A percentile compares a stretch with the other conserved stretches of the same genome.
Evolutionary conservation across 2,113 vertebrate genomes (phyloP).

Genomic region (Lepisosteus osseus): DNA sequence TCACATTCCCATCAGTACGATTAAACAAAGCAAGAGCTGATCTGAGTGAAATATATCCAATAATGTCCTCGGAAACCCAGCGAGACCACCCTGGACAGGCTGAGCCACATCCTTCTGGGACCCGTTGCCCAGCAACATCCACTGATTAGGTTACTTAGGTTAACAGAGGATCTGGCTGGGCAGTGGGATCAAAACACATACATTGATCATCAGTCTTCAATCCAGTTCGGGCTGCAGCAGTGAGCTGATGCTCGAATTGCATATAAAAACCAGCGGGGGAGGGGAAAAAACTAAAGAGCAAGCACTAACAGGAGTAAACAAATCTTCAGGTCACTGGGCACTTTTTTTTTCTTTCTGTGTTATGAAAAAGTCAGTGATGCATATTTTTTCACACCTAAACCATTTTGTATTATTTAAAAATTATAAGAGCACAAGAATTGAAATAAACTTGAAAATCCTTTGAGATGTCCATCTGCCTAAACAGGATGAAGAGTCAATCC

Average conservation of each 20-base stretch:
- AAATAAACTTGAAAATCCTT: too few species aligned
- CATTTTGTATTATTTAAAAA: too few species aligned
- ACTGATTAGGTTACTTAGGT: constrained; percentile 68
- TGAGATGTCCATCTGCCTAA: too few species aligned
- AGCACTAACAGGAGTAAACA: too few species aligned
- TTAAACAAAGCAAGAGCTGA: constrained; percentile 33
- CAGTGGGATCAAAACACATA: constrained; percentile 56
- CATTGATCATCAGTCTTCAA: constrained; percentile 55
- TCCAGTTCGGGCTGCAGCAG: constrained; percentile 39
- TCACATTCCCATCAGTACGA: constrained; percentile 22
- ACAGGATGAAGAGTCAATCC: too few species aligned
- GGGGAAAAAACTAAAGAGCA: too few species aligned
- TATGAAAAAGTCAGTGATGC: too few species aligned
- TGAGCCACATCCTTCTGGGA: constrained; percentile 56
- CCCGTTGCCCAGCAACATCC: constrained; percentile 73
- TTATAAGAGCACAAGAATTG: too few species aligned
- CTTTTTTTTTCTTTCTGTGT: too few species aligned
- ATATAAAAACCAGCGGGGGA: too few species aligned
- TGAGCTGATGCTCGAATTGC: constrained; percentile 1
- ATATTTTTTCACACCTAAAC: too few species aligned
- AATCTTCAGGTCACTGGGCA: too few species aligned
- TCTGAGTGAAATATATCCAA: constrained; percentile 53
- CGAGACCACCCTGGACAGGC: constrained; percentile 38
- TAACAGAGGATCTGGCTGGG: constrained; percentile 58
- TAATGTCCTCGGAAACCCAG: constrained; percentile 39